Percentiles rank a stretch among this genome's conserved stretches.
Conservation (phyloP, 2,888 invertebrate species). For the Thecocarcelia acutangulata region DNA sequence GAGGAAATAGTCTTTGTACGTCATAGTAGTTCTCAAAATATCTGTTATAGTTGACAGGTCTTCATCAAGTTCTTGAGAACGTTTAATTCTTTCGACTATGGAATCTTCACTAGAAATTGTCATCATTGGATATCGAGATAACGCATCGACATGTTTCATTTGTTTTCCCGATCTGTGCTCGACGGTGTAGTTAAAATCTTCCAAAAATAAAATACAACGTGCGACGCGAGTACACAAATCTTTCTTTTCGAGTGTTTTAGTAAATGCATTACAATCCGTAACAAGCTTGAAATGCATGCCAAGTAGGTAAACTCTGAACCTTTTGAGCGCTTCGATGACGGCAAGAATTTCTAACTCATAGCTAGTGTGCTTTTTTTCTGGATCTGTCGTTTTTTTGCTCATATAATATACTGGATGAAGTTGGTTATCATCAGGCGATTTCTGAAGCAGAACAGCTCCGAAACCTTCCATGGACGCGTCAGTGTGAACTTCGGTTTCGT, state of each 20-base stretch:
- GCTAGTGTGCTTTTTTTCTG: conserved; percentile 14
- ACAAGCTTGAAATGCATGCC: not conserved
- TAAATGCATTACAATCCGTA: not conserved
- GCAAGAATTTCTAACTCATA: conserved; percentile 27
- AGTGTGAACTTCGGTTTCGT: conserved; percentile 49
- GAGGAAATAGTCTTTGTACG: conserved; percentile 11
- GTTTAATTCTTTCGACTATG: conserved; percentile 38
- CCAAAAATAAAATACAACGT: conserved; percentile 69
- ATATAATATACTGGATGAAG: not conserved
- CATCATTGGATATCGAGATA: conserved; percentile 67
- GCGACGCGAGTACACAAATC: conserved; percentile 66
- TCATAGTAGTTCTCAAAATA: not conserved
- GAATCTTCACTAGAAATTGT: conserved; percentile 30
- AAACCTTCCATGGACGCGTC: conserved; percentile 25
- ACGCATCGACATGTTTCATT: conserved; percentile 62
- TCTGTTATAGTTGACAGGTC: conserved; percentile 19
- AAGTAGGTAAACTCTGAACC: not conserved
- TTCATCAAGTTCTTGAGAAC: conserved; percentile 57
- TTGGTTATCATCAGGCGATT: not conserved
- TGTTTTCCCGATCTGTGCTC: conserved; percentile 68
- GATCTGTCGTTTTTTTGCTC: conserved; percentile 4
- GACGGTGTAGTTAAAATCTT: conserved; percentile 70
- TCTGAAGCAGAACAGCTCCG: conserved; percentile 26
- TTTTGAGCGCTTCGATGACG: conserved; percentile 5
- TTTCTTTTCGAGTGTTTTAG: conserved; percentile 42